Conservation (phyloP, 2,113 vertebrate genomes). For the Sceloporus tristichus region DNA sequence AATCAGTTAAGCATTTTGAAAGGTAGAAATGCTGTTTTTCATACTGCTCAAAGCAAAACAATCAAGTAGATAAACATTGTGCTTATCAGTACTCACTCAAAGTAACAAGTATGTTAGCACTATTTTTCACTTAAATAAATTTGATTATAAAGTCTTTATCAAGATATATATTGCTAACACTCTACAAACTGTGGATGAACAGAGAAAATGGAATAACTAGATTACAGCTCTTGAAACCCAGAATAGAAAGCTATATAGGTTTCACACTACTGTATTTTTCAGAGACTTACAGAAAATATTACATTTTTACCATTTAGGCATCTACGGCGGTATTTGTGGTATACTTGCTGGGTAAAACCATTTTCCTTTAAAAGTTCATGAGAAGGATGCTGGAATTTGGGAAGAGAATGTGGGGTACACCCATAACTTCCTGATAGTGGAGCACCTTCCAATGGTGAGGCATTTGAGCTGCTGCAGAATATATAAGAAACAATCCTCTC, state of each 20-base stretch:
- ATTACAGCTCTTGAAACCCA: neutral
- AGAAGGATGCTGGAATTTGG: slow-evolving; percentile 96
- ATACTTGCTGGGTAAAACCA: slow-evolving; percentile 96
- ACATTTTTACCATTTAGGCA: slow-evolving; percentile 88
- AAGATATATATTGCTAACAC: neutral
- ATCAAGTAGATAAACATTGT: neutral
- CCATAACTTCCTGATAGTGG: slow-evolving; percentile 80
- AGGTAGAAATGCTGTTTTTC: neutral
- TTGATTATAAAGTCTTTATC: neutral
- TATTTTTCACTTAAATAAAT: neutral
- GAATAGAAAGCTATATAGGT: neutral
- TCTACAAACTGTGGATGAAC: neutral
- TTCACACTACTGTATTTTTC: neutral
- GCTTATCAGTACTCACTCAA: neutral
- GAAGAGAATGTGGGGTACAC: slow-evolving; percentile 92
- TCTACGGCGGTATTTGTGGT: slow-evolving; percentile 92
- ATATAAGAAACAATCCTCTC: slow-evolving; percentile 5
- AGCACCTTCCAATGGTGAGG: slow-evolving; percentile 88
- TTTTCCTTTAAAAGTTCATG: slow-evolving; percentile 94
- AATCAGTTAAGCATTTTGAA: neutral
- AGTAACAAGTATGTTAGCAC: neutral
- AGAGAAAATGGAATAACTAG: neutral
- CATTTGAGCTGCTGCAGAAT: slow-evolving; percentile 84
- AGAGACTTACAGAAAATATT: neutral
- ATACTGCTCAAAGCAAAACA: neutral